phyloP scores from a whole-genome alignment of 2,113 vertebrate species.

The Cyphomyrus discorhynchus region DNA sequence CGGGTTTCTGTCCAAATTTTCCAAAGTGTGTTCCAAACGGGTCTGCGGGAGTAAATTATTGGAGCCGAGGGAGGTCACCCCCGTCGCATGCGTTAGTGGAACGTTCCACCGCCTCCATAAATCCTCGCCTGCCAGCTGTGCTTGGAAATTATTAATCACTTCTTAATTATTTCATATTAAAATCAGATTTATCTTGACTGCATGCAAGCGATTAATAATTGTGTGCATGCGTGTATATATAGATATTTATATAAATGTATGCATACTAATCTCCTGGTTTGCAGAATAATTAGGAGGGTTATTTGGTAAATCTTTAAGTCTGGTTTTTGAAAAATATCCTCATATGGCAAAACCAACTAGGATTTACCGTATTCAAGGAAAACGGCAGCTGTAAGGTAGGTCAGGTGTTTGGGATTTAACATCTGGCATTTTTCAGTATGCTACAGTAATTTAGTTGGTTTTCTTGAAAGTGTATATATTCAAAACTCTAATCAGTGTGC shows the following conservation, averaged over 20 bases:
- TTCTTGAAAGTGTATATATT: neutral
- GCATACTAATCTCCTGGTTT: neutral
- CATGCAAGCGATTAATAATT: neutral
- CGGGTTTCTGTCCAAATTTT: constrained; percentile 27
- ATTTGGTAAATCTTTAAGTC: neutral
- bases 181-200: constrained; percentile 21
- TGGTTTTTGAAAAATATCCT: neutral
- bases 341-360: neutral
- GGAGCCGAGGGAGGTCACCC: constrained; percentile 42
- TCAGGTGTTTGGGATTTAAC: neutral
- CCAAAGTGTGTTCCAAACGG: constrained; percentile 13
- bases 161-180: constrained; percentile 34
- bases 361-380: neutral
- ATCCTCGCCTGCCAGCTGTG: constrained; percentile 34
- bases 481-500: neutral
- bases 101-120: constrained; percentile 6
- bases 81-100: constrained; percentile 8
- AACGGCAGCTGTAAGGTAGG: neutral
- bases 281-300: neutral
- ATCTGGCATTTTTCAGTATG: neutral
- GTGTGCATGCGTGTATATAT: neutral
- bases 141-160: constrained; percentile 23
- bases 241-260: neutral
- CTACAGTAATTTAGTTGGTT: neutral
- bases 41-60: constrained; percentile 36